Evolutionary conservation across 2,113 vertebrate genomes (phyloP), one percentile per base, ranked within the genome.

Genomic region (Pseudonaja textilis): DNA sequence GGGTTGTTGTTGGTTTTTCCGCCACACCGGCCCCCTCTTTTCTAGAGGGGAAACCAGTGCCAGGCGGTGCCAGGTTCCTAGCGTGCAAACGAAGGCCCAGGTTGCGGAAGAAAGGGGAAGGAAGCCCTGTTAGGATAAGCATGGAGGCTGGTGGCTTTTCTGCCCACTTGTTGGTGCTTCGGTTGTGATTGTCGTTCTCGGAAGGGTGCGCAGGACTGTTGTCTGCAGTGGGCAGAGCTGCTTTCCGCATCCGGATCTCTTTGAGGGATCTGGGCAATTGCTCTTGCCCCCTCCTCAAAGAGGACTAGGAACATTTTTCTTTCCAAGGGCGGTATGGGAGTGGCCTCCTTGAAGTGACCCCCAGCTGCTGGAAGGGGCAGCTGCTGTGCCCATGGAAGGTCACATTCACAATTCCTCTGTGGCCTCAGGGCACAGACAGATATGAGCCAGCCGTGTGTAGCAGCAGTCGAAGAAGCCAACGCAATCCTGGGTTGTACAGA

Each of bases 301-400:
- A 59, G 57, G 22, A 10, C 23, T 26, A 59, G 57, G 8, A 59
- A 5, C 57, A 25, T 8, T 25, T 25, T 61, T 69, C 4, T n/a
- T 69, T n/a, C 26, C 0, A 4, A 16, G 29, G 12, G 29, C 0
- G 12, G 0, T 29, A 14, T 10, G 29, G 11, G 29, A 4, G 29
- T 69, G 1, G 4, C 61, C 1, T n/a, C 29, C 4, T n/a, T n/a
- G 12, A 29, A 11, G 3, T 9, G 25, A 61, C 57, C 23, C 57
- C 23, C 57, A 59, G 57, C 23, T 59, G 7, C 26, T 64, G 10
- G 11, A 29, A 26, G 61, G 11, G 26, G 29, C 4, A 14, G 64
- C 11, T 64, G 26, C 47, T 47, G 7, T n/a, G 11, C 26, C 61
- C 26, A 1, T 1, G 2, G 23, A 59, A 26, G 29, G 4, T 64